Conservation (phyloP, 2,113 vertebrate genomes). For the Dasypus novemcinctus region DNA sequence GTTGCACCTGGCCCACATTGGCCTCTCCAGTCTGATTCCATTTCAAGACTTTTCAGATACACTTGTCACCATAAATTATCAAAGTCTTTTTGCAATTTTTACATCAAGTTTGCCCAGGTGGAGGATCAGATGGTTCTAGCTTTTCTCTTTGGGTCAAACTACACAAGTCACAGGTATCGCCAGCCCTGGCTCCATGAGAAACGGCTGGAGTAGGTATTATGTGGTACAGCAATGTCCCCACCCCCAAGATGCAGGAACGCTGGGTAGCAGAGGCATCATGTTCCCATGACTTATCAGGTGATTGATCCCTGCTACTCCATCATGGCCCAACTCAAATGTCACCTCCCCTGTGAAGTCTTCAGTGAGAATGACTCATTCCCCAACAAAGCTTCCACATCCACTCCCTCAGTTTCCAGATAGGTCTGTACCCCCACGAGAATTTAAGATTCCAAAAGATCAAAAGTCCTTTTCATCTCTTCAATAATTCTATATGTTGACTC, state of each 20-base stretch:
- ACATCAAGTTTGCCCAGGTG: not conserved
- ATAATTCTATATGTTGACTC: not conserved
- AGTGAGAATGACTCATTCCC: not conserved
- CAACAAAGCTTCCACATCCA: not conserved
- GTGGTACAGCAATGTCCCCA: not conserved
- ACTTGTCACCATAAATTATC: not conserved
- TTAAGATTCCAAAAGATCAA: not conserved
- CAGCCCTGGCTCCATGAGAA: not conserved
- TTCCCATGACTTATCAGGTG: too few relatives aligned
- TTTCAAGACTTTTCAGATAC: not conserved
- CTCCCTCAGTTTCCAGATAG: not conserved
- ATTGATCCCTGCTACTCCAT: not conserved
- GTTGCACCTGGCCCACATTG: not conserved
- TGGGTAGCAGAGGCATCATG: not conserved
- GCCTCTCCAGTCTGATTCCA: not conserved
- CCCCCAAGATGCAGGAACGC: too few relatives aligned
- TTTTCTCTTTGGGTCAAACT: not conserved
- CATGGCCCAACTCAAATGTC: not conserved
- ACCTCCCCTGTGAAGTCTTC: not conserved
- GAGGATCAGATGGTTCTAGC: not conserved
- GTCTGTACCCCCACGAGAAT: not conserved
- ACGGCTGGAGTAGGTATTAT: accelerated
- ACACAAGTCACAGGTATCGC: not conserved
- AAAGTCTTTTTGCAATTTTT: not conserved
- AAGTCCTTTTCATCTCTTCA: not conserved